Conservation (phyloP, 1,140 invertebrate genomes). For the Geopemphigus sp. region DNA sequence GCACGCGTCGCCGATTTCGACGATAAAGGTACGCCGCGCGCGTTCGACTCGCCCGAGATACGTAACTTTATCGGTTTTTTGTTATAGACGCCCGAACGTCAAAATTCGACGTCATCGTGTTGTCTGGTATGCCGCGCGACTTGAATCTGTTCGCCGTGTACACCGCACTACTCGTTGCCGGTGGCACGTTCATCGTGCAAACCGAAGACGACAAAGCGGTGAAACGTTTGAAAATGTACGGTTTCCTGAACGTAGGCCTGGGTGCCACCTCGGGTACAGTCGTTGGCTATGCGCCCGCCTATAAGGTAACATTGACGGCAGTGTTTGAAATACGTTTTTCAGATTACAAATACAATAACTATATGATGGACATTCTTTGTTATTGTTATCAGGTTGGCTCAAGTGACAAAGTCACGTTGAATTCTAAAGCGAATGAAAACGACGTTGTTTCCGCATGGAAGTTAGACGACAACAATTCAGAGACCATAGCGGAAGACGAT, state of each 20-base stretch:
- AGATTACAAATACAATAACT: neutral
- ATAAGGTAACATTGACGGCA: too few relatives aligned
- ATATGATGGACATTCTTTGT: too few relatives aligned
- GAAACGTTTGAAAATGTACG: slow-evolving; percentile 6
- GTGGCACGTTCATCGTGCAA: neutral
- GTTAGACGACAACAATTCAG: slow-evolving; percentile 67
- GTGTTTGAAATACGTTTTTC: neutral
- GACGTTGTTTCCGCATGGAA: slow-evolving; percentile 68
- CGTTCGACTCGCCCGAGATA: too few relatives aligned
- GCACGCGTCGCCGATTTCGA: neutral
- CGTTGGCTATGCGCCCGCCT: neutral
- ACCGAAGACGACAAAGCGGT: neutral
- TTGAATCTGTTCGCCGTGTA: neutral
- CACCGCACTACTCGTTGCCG: neutral
- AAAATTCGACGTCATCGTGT: neutral
- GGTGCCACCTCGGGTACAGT: neutral
- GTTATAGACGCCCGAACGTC: neutral
- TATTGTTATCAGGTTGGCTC: slow-evolving; percentile 63
- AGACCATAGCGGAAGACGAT: slow-evolving; percentile 82
- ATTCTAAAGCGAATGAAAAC: slow-evolving; percentile 59
- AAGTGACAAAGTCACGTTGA: slow-evolving; percentile 60
- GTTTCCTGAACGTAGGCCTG: neutral
- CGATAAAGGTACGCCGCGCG: neutral
- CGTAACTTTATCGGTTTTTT: too few relatives aligned
- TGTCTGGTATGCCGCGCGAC: neutral